Evolutionary conservation across 2,113 vertebrate genomes (phyloP), one percentile per base, ranked within the genome.

Genomic region (Oceanodroma tethys): DNA sequence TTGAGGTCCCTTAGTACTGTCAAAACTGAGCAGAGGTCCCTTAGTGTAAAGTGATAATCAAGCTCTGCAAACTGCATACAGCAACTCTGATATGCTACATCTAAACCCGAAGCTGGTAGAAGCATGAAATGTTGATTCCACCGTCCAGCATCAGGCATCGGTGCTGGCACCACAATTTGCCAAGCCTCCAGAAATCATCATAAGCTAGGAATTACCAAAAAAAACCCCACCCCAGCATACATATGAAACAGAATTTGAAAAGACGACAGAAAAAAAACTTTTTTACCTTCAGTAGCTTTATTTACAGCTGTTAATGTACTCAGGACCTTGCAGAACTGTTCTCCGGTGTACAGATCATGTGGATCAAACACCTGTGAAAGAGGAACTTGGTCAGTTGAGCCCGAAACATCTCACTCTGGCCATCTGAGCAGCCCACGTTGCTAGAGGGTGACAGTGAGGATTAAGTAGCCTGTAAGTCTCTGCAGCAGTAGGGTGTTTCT

Each of bases 261-360:
- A 87, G 32, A 91, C 3, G 4, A 76, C 2, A 71, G 48, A 72
- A 59, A 67, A 45, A 16, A 2, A 0, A 1, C 7, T 36, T 42
- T 74, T 59, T 48, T 99, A 99, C 99, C 99, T 99, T 99, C 99
- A 14, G 99, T 99, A 60, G 99, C 99, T 97, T 99, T 99, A 98
- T 99, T 99, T 95, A 99, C 95, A 79, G 99, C 99, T 96, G 98
- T 97, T 95, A 99, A 98, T 13, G 99, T 99, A 74, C 96, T 98
- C 96, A 99, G 97, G 70, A 99, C 98, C 97, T 99, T 99, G 97
- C 98, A 97, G 97, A 99, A 99, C 91, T 99, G 99, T 95, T 98
- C 98, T n/a, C 99, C 99, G 16, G 98, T 97, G 97, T 99, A 99
- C 83, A 99, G 97, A 95, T 99, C 98, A 89, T 98, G 98, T 8